Conservation (phyloP, 2,888 invertebrate species). For the Apoda limacodes region DNA sequence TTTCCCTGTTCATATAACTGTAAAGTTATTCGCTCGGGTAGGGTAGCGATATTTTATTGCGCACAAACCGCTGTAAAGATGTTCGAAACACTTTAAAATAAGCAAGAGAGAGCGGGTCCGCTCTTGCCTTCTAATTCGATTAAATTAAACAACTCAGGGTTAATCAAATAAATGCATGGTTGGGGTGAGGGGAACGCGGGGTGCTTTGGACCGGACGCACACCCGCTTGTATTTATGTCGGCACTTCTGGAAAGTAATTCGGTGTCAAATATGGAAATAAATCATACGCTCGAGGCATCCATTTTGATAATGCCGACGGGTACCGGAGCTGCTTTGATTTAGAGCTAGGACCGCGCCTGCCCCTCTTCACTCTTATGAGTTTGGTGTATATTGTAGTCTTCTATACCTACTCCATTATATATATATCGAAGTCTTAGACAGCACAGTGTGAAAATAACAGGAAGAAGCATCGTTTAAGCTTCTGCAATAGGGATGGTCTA, state of each 20-base stretch:
- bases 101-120: slow-evolving; percentile 43
- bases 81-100: slow-evolving; percentile 65
- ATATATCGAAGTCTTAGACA: too few relatives aligned
- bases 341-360: slow-evolving; percentile 32
- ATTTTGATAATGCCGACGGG: slow-evolving; percentile 67
- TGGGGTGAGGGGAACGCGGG: slow-evolving; percentile 21
- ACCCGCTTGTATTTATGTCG: slow-evolving; percentile 58
- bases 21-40: slow-evolving; percentile 61
- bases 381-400: too few relatives aligned
- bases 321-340: slow-evolving; percentile 47
- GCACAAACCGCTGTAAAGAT: slow-evolving; percentile 68
- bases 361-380: slow-evolving; percentile 21
- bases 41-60: slow-evolving; percentile 66
- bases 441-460: too few relatives aligned
- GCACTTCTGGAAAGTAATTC: slow-evolving; percentile 70
- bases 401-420: too few relatives aligned
- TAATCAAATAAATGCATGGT: slow-evolving; percentile 69
- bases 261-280: slow-evolving; percentile 70
- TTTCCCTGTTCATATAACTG: slow-evolving; percentile 69
- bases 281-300: slow-evolving; percentile 65
- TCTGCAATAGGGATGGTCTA: too few relatives aligned
- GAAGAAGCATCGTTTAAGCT: too few relatives aligned
- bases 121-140: slow-evolving; percentile 66
- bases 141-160: slow-evolving; percentile 71
- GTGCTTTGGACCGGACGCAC: slow-evolving; percentile 30